Evolutionary conservation across 2,888 invertebrate species (phyloP), one percentile per base, ranked within the genome.

Genomic region (Mythimna ferrago): DNA sequence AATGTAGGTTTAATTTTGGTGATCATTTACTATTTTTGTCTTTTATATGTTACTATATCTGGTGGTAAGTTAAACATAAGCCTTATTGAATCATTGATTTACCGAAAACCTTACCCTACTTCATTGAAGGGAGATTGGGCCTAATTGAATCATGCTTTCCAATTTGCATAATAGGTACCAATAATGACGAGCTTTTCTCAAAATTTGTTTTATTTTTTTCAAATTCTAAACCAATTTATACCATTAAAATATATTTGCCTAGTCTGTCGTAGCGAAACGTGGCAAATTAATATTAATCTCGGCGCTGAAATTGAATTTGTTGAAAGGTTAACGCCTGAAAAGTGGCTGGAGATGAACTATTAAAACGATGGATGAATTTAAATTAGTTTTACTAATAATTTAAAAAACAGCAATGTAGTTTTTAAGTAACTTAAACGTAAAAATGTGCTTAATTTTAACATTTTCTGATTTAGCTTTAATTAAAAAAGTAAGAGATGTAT

Each of bases 61-160:
- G n/a, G n/a, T n/a, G n/a, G n/a, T n/a, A n/a, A n/a, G n/a, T n/a
- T n/a, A n/a, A n/a, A n/a, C n/a, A n/a, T n/a, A n/a, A n/a, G n/a
- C 2, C 3, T 38, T 38, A 38, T 38, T 41, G 9, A 9, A 81
- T 79, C 57, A 65, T 54, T 35, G 62, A 56, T 54, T 61, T 77
- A 44, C 44, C 16, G 16, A 26, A 1, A 26, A 26, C 1, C 26
- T 26, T 26, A 26, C 26, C 26, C 26, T 32, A 66, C n/a, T 63
- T 66, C 41, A 62, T 64, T 82, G 44, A 19, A 53, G 10, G 53
- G 57, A 64, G 48, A 41, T 53, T 58, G n/a, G 73, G 26, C 7
- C 7, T 65, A 64, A 84, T 84, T 71, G 10, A 41, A 78, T 81
- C 58, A 66, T 10, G 16, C 10, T 21, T 35, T 61, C 60, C 32